These are phyloP conservation scores for Apodemia mormo DNA, from an alignment of 2,888 invertebrate genomes.

Conservation along the genomic window DNA sequence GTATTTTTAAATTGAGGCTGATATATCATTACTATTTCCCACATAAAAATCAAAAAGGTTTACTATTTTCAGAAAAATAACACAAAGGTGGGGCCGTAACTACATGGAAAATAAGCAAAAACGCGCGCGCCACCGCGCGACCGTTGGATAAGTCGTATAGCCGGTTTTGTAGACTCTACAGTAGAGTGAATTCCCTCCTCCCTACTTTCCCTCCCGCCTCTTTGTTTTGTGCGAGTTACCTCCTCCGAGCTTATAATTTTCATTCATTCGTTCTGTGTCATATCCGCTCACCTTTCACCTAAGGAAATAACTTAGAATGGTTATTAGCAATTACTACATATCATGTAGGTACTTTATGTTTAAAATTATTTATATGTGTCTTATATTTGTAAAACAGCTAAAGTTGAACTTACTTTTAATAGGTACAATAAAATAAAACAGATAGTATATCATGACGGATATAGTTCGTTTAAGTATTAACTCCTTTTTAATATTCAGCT, in stretches of 20 bases:
- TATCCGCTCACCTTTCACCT: constrained; percentile 37
- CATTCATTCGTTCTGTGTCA: constrained; percentile 36
- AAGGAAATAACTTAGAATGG: constrained; percentile 2
- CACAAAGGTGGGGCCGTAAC: constrained; percentile 72
- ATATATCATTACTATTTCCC: not conserved
- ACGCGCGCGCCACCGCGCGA: constrained; percentile 68
- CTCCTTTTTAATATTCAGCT: no score
- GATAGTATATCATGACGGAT: no score
- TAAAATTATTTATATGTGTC: not conserved
- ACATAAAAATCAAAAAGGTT: not conserved
- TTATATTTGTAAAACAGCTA: no score
- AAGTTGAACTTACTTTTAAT: no score
- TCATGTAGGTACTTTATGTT: not conserved
- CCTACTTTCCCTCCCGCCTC: constrained; percentile 51
- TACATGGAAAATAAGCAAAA: constrained; percentile 66
- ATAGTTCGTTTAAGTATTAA: no score
- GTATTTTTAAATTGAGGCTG: not conserved
- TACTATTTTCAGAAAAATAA: constrained; percentile 29
- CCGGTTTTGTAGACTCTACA: constrained; percentile 57
- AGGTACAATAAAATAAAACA: no score
- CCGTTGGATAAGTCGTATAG: constrained; percentile 78
- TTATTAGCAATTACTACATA: not conserved
- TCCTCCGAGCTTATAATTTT: constrained; percentile 45
- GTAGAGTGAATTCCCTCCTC: constrained; percentile 51
- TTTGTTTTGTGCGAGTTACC: constrained; percentile 50